These are phyloP conservation scores for Achatina immaculata DNA, from an alignment of 1,140 invertebrate species.

Conservation along the genomic window DNA sequence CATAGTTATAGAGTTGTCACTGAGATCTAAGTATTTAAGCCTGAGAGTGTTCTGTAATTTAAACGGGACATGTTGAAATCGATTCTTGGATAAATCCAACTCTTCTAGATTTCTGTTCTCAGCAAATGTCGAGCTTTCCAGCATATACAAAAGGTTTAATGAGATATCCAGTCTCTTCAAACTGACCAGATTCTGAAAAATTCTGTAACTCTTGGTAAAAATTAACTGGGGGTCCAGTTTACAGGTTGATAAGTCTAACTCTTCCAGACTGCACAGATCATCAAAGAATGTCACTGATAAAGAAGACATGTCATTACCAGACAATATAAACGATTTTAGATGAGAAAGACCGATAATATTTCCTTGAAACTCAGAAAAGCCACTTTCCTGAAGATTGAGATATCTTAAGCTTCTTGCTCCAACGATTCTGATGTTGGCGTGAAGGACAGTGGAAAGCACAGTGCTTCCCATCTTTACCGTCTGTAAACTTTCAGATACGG, in stretches of 20 bases:
- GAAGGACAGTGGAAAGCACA: background rate
- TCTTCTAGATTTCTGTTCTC: background rate
- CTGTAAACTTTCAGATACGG: background rate
- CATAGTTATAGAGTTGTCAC: background rate
- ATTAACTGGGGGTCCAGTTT: background rate
- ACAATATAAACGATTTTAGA: background rate
- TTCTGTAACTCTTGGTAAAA: background rate
- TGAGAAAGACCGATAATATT: background rate
- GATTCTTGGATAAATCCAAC: background rate
- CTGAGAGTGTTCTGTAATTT: background rate
- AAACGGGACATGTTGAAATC: background rate
- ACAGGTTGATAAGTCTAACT: background rate
- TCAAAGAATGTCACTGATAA: background rate
- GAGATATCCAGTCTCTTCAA: background rate
- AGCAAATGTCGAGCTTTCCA: background rate
- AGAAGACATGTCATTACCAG: background rate
- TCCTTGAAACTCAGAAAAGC: background rate
- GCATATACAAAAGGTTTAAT: background rate
- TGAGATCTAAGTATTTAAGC: background rate
- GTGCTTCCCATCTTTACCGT: background rate
- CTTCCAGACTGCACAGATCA: background rate
- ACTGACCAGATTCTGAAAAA: background rate
- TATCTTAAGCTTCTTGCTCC: background rate
- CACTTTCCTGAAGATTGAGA: background rate
- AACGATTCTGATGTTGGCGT: background rate